Evolutionary conservation across 2,113 vertebrate genomes (phyloP), one percentile per base, ranked within the genome.

Genomic region (Sisor rabdophorus): DNA sequence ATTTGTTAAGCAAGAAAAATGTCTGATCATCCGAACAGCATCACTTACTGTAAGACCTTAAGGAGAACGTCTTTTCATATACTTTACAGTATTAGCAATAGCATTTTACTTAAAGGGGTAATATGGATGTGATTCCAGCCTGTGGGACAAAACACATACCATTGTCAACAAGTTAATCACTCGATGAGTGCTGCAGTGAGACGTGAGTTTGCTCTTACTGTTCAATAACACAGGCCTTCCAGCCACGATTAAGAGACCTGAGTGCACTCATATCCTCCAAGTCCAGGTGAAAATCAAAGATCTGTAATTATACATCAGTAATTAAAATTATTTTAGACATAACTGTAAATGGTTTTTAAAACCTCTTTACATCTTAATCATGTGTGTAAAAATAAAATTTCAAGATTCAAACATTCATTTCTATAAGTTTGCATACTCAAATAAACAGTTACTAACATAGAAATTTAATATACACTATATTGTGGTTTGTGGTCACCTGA

Each of bases 251-350:
- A 20, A 93, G 87, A 2, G 83, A 83, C 24, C 56, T 81, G 40
- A 93, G 85, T 0, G 81, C 72, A 1, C 1, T 58, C 84, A 92
- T 85, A 65, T 93, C 91, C 2, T 90, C 89, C 2, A 88, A 82
- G 17, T 78, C 81, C 84, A 93, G 80, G 28, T 59, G 69, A 77
- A 93, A 93, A 80, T 90, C 87, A 86, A 91, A 93, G 58, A 93
- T 88, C 92, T 93, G 84, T 11, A 80, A 50, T 32, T 2, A 73
- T 7, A 52, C 56, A 28, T 19, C 44, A 50, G 19, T n/a, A n/a
- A n/a, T n/a, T n/a, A 11, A 61, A 1, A 47, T 44, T 24, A 17
- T 56, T 73, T 8, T 58, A 65, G 12, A 72, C 28, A 28, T 26
- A 52, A 74, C 20, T 2, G 65, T 17, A 50, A 19, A 26, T 50